phyloP scores from a whole-genome alignment of 2,113 vertebrate genomes.

The Thomomys bottae region DNA sequence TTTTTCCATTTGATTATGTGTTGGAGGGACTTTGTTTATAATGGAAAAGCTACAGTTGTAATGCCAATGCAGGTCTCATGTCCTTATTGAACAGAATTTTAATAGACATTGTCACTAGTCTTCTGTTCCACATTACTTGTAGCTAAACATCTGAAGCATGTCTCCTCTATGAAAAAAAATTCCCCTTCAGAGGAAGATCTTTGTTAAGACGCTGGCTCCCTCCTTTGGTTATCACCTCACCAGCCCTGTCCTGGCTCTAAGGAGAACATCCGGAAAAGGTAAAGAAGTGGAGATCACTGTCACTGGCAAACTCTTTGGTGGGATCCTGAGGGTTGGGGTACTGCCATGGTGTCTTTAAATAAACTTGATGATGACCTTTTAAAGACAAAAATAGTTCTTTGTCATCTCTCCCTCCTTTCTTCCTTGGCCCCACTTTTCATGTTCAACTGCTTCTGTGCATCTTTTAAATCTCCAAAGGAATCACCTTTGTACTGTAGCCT shows the following conservation, averaged over 20 bases:
- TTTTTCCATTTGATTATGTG: not conserved
- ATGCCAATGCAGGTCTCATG: not conserved
- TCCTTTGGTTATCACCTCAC: not conserved
- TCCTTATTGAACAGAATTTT: not conserved
- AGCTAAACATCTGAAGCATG: not conserved
- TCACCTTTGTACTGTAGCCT: slow-evolving; percentile 66
- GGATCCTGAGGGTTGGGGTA: slow-evolving; percentile 33
- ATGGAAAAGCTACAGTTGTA: not conserved
- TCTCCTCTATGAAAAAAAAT: not conserved
- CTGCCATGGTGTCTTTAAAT: slow-evolving; percentile 56
- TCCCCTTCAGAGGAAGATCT: not conserved
- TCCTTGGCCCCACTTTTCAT: slow-evolving; percentile 74
- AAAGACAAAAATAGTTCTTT: slow-evolving; percentile 74
- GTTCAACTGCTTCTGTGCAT: slow-evolving; percentile 64
- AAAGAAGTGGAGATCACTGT: fast-evolving
- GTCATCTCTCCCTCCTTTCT: slow-evolving; percentile 51
- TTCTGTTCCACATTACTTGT: not conserved
- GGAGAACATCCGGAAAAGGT: not conserved
- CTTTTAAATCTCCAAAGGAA: slow-evolving; percentile 72
- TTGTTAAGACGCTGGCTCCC: not conserved
- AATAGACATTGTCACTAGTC: not conserved
- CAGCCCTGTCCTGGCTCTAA: not conserved
- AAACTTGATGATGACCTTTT: slow-evolving; percentile 69
- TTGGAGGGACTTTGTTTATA: not conserved
- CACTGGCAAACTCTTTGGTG: slow-evolving; percentile 1